Base-by-base conservation (phyloP, 1,140 invertebrate genomes). In the Drosophila malerkotliana region DNA sequence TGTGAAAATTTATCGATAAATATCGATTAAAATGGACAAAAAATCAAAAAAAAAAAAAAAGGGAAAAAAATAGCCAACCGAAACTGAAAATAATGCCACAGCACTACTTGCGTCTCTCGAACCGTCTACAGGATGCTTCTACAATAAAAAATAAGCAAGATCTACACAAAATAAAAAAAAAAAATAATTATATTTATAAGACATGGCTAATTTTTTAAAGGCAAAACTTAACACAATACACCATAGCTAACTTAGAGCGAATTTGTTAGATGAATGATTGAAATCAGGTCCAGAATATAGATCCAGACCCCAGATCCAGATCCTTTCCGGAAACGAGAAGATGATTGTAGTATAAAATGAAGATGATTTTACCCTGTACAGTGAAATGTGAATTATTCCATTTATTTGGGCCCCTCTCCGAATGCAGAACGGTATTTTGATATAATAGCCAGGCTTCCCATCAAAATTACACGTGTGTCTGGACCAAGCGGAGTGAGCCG, bases 91-190 rank as follows among this genome's bases (percentile, higher is more conserved):
- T 60, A 48, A 30, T 60, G 58, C 54, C 67, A 81, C 60, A 64
- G 61, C 61, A 83, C 63, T 78, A 82, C 68, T 83, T 77, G 79
- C 79, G 83, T 88, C 82, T 85, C 64, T 84, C 76, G 75, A 82
- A 82, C 81, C 83, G 72, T 75, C 67, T 83, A 73, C 72, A 88
- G 83, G 83, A 79, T 83, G 83, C 83, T 89, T 88, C 71, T 77
- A 83, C 76, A 88, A 87, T 88, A 85, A 82, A 57, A 53, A 77
- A 68, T 26, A 37, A 47, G 24, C 57, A 61, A 54, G 26, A 60
- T 59, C 49, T 41, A 54, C 12, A 44, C 37, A 15, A 14, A 41
- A 41, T 5, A 8, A 18, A 8, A 44, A 18, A 7, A 18, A 8
- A 44, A 44, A 41, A 55, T 8, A 68, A 72, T 44, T 76, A 56